These are phyloP conservation scores for Numenius arquata DNA, from an alignment of 2,113 vertebrate species.

Conservation along the genomic window DNA sequence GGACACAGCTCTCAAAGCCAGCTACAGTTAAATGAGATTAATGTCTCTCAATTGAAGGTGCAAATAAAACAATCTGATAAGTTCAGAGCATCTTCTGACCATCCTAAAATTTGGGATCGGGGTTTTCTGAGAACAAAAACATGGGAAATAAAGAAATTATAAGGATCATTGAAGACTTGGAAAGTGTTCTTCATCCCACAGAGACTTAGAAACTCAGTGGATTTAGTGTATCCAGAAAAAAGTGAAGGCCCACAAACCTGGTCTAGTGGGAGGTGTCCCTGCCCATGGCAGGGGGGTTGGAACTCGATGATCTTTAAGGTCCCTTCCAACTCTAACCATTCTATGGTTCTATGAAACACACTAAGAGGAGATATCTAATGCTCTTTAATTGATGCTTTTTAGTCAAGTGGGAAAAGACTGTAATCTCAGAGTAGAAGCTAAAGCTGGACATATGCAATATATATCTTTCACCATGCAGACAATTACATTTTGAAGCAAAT, in stretches of 20 bases:
- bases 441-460: neutral
- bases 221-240: neutral
- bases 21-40: neutral
- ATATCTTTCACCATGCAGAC: neutral
- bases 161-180: neutral
- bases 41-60: neutral
- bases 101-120: neutral
- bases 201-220: neutral
- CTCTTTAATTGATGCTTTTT: neutral
- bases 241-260: neutral
- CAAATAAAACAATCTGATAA: neutral
- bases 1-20: neutral
- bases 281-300: no score
- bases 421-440: neutral
- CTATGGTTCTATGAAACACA: neutral
- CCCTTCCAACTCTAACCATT: no score
- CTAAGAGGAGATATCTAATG: neutral
- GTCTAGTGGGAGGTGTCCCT: no score
- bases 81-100: neutral
- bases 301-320: no score
- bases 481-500: neutral
- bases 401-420: neutral
- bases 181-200: neutral
- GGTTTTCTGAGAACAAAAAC: neutral
- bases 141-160: neutral